Evolutionary conservation across 2,888 invertebrate genomes (phyloP).

Genomic region (Cyaniris semiargus): DNA sequence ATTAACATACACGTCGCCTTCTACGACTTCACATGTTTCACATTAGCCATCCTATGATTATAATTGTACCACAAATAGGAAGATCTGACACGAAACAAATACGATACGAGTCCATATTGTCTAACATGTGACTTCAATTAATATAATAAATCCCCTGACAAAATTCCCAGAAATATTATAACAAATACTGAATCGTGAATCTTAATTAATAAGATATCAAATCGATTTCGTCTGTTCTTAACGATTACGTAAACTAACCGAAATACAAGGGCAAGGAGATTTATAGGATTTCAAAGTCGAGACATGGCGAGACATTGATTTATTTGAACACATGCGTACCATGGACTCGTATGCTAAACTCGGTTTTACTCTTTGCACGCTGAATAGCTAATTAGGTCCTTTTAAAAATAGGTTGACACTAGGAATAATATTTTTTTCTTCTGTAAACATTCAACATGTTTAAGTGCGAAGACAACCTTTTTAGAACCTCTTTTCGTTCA

Average conservation of each 20-base stretch:
- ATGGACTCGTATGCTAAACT: conserved; percentile 18
- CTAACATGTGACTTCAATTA: not conserved
- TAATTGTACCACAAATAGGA: not conserved
- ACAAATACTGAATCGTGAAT: not conserved
- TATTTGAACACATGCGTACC: not conserved
- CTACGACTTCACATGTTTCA: not conserved
- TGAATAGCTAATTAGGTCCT: not conserved
- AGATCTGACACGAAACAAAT: not conserved
- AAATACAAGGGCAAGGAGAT: conserved; percentile 17
- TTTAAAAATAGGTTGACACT: not conserved
- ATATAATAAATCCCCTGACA: not conserved
- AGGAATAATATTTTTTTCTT: not conserved
- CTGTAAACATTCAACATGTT: too few relatives aligned
- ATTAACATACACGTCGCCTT: too few relatives aligned
- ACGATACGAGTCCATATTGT: not conserved
- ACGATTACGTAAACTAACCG: conserved; percentile 9
- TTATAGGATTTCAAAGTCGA: conserved; percentile 11
- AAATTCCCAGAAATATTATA: not conserved
- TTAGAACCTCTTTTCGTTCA: too few relatives aligned
- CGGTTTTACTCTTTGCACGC: not conserved
- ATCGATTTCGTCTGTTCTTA: conserved; percentile 15
- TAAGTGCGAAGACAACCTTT: too few relatives aligned
- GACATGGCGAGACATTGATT: conserved; percentile 14
- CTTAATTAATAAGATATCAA: not conserved
- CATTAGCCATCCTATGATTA: not conserved